Evolutionary conservation across 2,797 vertebrate genomes (phyloP).

Genomic region (Rhinophrynus dorsalis): DNA sequence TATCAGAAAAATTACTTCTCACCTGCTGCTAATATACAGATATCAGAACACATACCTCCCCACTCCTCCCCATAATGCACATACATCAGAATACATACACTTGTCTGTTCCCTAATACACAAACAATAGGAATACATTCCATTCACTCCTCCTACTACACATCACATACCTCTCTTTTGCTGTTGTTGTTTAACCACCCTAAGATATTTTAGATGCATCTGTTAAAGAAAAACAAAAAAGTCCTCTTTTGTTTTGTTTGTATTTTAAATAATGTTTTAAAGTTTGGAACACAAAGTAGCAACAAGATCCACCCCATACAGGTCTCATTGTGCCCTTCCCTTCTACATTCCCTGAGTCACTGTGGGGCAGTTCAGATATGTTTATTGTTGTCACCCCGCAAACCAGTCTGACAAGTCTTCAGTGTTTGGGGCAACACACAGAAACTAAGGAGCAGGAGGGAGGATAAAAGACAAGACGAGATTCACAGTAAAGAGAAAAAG

Average conservation of each 20-base stretch:
- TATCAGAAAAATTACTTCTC: no score
- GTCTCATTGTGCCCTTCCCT: background rate
- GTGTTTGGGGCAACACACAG: conserved; percentile 41
- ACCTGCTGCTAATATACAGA: no score
- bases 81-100: no score
- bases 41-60: background rate
- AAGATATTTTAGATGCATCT: no score
- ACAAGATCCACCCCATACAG: background rate
- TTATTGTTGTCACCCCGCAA: conserved; percentile 3
- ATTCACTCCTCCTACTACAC: background rate
- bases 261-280: no score
- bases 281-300: background rate
- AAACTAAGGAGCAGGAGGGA: background rate
- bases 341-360: background rate
- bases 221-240: no score
- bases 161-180: background rate
- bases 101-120: no score
- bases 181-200: no score
- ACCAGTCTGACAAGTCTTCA: conserved; percentile 38
- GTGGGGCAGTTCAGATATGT: background rate
- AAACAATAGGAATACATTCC: background rate
- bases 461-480: background rate
- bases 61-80: no score
- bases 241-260: no score
- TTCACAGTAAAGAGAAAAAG: conserved; percentile 2